Conservation (phyloP, 2,888 invertebrate genomes). For the Dicyrtoma fusca region DNA sequence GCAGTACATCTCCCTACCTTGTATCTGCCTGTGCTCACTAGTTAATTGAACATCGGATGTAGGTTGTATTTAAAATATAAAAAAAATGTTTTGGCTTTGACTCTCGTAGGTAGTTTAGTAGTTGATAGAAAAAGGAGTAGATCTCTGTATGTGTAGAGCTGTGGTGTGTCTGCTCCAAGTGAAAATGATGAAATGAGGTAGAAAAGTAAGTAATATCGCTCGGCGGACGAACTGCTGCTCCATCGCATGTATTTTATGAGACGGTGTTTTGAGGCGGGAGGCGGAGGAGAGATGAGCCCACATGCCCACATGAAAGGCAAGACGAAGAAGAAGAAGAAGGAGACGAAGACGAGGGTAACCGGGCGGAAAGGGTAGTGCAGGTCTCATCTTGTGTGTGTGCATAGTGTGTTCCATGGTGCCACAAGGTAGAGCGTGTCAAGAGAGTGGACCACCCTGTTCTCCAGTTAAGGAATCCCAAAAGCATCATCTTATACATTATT, state of each 20-base stretch:
- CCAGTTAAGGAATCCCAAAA: constrained; percentile 55
- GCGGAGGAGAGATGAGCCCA: constrained; percentile 32
- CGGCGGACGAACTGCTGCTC: no score
- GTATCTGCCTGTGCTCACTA: not conserved
- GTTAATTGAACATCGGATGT: constrained; percentile 30
- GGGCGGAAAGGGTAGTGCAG: constrained; percentile 31
- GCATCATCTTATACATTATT: constrained; percentile 26
- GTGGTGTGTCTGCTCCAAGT: not conserved
- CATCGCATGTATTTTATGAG: not conserved
- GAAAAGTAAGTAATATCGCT: constrained; percentile 13
- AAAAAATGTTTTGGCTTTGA: not conserved
- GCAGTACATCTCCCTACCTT: no score
- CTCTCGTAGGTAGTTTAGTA: not conserved
- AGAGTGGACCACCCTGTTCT: constrained; percentile 56
- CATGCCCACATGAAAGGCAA: constrained; percentile 15
- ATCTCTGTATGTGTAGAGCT: no score
- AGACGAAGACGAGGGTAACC: constrained; percentile 14
- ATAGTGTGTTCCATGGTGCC: not conserved
- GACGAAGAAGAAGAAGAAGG: constrained; percentile 16
- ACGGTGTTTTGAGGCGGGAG: constrained; percentile 23
- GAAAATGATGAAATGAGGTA: constrained; percentile 13
- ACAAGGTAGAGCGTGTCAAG: constrained; percentile 33
- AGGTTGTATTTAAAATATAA: constrained; percentile 2
- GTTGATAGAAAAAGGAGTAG: no score
- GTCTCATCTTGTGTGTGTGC: not conserved